Evolutionary conservation across 30 jellyfish, hydroid and myxozoan species (phyloP).

Genomic region (Chironex yamaguchii): DNA sequence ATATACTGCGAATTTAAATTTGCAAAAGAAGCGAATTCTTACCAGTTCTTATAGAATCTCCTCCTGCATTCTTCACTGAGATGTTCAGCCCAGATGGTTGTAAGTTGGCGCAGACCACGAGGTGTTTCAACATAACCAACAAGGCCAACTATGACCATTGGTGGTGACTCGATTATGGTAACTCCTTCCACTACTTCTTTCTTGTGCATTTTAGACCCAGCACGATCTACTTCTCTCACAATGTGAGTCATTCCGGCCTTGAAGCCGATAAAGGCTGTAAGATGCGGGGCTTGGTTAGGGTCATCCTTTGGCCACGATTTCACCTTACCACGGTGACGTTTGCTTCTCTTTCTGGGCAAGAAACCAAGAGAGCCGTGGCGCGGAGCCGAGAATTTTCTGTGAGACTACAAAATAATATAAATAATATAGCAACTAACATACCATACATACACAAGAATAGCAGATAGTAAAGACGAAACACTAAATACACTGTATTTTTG

Average conservation of each 20-base stretch:
- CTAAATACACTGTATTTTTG: too few relatives aligned
- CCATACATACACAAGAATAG: too few relatives aligned
- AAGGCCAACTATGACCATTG: constrained; percentile 96
- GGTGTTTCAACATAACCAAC: constrained; percentile 99
- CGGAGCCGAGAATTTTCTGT: constrained; percentile 98
- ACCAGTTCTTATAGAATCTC: constrained; percentile 98
- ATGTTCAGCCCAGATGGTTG: constrained; percentile 99
- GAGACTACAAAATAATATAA: constrained; percentile 90
- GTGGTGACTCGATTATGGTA: constrained; percentile 99
- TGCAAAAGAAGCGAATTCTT: too few relatives aligned
- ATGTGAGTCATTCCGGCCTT: constrained; percentile 99
- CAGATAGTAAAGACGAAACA: too few relatives aligned
- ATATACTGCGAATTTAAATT: too few relatives aligned
- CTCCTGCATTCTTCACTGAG: constrained; percentile 99
- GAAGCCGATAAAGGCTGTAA: constrained; percentile 99
- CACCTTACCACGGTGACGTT: constrained; percentile 93
- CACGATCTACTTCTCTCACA: constrained; percentile 98
- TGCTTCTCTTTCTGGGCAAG: constrained; percentile 95
- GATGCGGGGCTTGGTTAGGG: constrained; percentile 88
- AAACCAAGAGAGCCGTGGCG: constrained; percentile 99
- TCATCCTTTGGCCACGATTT: constrained; percentile 99
- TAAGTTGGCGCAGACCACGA: constrained; percentile 97
- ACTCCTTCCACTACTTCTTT: constrained; percentile 99
- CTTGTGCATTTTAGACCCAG: constrained; percentile 98
- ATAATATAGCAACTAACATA: too few relatives aligned